A percentile compares a stretch with the other conserved stretches of the same genome.
These are phyloP conservation scores for Lacerta agilis DNA, from an alignment of 2,797 vertebrate species.

Conservation along the genomic window DNA sequence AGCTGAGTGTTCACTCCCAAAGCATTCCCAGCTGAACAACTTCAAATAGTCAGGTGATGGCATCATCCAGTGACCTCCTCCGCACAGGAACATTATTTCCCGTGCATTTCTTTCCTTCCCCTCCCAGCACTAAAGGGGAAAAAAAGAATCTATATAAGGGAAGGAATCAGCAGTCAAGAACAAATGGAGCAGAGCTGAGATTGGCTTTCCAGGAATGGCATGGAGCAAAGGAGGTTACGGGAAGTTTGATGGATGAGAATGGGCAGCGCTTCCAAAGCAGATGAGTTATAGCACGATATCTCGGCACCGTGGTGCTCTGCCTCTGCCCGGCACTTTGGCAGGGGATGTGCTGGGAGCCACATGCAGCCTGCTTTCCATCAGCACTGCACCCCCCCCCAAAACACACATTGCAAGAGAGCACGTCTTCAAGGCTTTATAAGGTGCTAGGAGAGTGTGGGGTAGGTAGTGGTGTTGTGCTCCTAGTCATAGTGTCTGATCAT, in stretches of 20 bases:
- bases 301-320: not conserved
- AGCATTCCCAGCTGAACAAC: not conserved
- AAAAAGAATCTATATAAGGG: slow-evolving; percentile 39
- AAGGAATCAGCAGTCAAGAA: slow-evolving; percentile 15
- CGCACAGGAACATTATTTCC: not conserved
- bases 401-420: not conserved
- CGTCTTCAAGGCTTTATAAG: slow-evolving; percentile 21
- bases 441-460: not conserved
- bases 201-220: slow-evolving; percentile 16
- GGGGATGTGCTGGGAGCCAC: not conserved
- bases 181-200: not conserved
- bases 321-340: not conserved
- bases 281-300: slow-evolving; percentile 9
- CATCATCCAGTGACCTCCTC: not conserved
- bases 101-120: not conserved
- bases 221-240: not conserved
- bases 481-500: not conserved
- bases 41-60: slow-evolving; percentile 26
- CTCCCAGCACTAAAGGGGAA: not conserved
- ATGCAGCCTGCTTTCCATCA: slow-evolving; percentile 25
- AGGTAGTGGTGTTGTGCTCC: not conserved
- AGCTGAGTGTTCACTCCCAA: slow-evolving; percentile 1
- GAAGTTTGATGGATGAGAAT: slow-evolving; percentile 16
- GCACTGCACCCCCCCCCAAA: not conserved
- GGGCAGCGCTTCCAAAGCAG: slow-evolving; percentile 4